Percentiles rank a stretch among this genome's conserved stretches.
phyloP scores from a whole-genome alignment of 2,797 vertebrate species.

The Coilia nasus region DNA sequence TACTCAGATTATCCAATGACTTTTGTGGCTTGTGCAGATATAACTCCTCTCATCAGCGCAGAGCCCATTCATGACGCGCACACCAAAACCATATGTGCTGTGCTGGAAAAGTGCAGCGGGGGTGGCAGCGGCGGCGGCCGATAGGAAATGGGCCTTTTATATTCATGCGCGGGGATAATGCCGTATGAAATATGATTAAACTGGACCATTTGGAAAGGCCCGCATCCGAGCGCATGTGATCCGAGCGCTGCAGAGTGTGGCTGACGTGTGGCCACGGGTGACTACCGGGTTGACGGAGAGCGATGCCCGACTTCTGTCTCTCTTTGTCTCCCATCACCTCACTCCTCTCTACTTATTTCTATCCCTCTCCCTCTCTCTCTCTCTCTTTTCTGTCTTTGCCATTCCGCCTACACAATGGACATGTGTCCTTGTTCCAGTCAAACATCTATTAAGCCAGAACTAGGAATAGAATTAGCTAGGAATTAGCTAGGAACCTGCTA shows the following conservation, averaged over 20 bases:
- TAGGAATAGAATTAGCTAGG: too few relatives aligned
- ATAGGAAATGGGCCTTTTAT: slow-evolving; percentile 30
- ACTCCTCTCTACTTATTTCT: slow-evolving; percentile 33
- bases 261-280: slow-evolving; percentile 2
- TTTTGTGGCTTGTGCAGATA: slow-evolving; percentile 65
- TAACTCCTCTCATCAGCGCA: slow-evolving; percentile 71
- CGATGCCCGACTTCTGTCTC: neutral
- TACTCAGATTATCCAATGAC: slow-evolving; percentile 76
- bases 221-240: slow-evolving; percentile 1
- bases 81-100: slow-evolving; percentile 71
- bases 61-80: slow-evolving; percentile 65
- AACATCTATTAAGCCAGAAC: neutral
- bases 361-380: slow-evolving; percentile 36
- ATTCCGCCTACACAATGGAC: neutral
- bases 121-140: slow-evolving; percentile 19
- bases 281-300: neutral
- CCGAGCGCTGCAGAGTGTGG: neutral
- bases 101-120: slow-evolving; percentile 60
- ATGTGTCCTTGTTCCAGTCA: neutral
- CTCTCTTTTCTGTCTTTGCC: neutral
- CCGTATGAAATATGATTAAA: slow-evolving; percentile 26
- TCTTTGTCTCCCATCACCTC: slow-evolving; percentile 10
- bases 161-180: slow-evolving; percentile 5
- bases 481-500: slow-evolving; percentile 61
- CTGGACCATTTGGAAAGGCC: slow-evolving; percentile 6